Percentiles rank a stretch among this genome's conserved stretches.
Conservation (phyloP, 2,888 invertebrate genomes). For the Epicampocera succincta region DNA sequence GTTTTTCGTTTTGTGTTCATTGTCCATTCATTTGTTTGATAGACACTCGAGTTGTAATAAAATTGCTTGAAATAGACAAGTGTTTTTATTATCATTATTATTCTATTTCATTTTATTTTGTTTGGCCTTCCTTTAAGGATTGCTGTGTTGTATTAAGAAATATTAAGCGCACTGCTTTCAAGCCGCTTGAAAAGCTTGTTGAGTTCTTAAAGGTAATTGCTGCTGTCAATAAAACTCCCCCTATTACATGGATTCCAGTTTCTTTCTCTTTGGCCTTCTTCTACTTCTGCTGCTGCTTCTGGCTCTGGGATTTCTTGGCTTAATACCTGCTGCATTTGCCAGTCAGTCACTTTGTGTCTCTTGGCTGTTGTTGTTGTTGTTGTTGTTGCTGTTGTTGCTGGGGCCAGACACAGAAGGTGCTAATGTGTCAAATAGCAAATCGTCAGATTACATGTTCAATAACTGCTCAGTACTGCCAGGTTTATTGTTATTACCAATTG, state of each 20-base stretch:
- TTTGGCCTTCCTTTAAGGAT: conserved; percentile 58
- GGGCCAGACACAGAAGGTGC: conserved; percentile 48
- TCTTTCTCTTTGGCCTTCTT: neutral
- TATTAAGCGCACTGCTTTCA: conserved; percentile 17
- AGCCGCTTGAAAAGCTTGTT: conserved; percentile 58
- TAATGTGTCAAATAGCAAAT: conserved; percentile 64
- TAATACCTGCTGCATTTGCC: neutral
- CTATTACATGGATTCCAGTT: conserved; percentile 67
- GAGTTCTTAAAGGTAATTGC: conserved; percentile 74
- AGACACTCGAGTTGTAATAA: conserved; percentile 62
- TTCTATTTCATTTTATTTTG: neutral
- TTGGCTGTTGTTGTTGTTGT: no score
- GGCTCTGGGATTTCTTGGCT: no score
- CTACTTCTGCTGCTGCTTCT: no score
- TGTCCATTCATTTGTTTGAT: conserved; percentile 60
- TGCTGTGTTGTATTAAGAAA: conserved; percentile 13
- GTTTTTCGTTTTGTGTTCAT: conserved; percentile 32
- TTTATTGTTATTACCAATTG: neutral
- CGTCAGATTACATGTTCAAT: conserved; percentile 68
- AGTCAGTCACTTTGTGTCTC: conserved; percentile 19
- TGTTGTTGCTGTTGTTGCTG: no score
- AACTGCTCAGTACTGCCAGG: conserved; percentile 27
- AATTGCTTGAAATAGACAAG: conserved; percentile 63
- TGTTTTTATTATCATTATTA: conserved; percentile 38
- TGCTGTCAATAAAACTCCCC: conserved; percentile 81